These are phyloP conservation scores for Pristis pectinata DNA, from an alignment of 2,797 vertebrate genomes.

Conservation along the genomic window DNA sequence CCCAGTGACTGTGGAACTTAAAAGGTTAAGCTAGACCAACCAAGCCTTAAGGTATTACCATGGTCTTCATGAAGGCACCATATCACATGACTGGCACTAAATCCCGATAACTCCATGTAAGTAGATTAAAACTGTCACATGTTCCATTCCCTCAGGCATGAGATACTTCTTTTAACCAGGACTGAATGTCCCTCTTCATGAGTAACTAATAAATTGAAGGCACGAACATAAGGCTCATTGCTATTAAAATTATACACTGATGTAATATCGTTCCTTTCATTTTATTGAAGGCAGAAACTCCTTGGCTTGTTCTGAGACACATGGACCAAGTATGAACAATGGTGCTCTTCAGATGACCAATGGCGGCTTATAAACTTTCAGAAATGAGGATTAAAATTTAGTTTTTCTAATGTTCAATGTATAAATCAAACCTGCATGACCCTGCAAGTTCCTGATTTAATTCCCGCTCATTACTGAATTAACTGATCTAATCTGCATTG, in stretches of 20 bases:
- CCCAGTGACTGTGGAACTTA: not conserved
- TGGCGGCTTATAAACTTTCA: not conserved
- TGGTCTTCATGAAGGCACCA: not conserved
- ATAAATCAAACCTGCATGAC: not conserved
- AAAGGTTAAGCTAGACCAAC: not conserved
- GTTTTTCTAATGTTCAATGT: not conserved
- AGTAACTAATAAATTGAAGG: conserved; percentile 1
- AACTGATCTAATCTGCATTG: not conserved
- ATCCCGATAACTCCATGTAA: conserved; percentile 30
- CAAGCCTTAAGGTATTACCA: not conserved
- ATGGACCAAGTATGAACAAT: not conserved
- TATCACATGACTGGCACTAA: conserved; percentile 23
- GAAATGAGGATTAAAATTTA: not conserved
- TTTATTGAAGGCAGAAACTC: not conserved
- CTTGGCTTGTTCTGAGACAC: not conserved
- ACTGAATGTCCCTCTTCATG: conserved; percentile 25
- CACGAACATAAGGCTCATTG: not conserved
- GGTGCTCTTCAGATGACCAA: not conserved
- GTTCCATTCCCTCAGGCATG: not conserved
- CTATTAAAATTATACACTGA: not conserved
- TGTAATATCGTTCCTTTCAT: not conserved
- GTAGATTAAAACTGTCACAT: conserved; percentile 34
- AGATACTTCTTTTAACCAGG: not conserved
- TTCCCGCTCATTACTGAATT: not conserved
- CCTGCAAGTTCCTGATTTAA: not conserved